Conservation (phyloP, 2,113 vertebrate genomes). For the Merops nubicus region DNA sequence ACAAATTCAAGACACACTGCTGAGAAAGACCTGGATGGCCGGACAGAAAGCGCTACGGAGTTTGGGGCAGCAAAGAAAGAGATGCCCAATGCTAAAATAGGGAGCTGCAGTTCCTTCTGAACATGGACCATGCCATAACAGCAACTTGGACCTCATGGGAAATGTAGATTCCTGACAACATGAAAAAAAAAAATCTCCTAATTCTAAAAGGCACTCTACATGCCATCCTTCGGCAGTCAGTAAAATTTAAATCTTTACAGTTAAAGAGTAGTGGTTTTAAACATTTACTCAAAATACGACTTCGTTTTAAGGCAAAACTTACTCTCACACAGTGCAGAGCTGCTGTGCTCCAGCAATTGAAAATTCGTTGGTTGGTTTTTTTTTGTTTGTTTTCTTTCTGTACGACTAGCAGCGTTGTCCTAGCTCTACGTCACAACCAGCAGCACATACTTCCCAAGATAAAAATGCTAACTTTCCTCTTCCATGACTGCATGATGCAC, state of each 20-base stretch:
- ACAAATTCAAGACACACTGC: background rate
- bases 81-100: background rate
- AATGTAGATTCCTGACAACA: background rate
- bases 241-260: background rate
- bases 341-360: background rate
- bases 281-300: background rate
- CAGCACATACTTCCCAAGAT: background rate
- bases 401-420: background rate
- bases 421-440: background rate
- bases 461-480: constrained; percentile 49
- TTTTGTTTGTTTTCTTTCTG: background rate
- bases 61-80: background rate
- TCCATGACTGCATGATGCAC: background rate
- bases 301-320: background rate
- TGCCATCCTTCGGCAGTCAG: background rate
- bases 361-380: background rate
- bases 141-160: background rate
- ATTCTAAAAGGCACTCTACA: background rate
- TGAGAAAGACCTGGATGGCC: background rate
- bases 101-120: background rate
- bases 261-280: background rate
- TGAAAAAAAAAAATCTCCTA: background rate
- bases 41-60: background rate
- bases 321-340: background rate
- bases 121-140: background rate